Conservation (phyloP, 2,113 vertebrate genomes). For the Saimiri boliviensis region DNA sequence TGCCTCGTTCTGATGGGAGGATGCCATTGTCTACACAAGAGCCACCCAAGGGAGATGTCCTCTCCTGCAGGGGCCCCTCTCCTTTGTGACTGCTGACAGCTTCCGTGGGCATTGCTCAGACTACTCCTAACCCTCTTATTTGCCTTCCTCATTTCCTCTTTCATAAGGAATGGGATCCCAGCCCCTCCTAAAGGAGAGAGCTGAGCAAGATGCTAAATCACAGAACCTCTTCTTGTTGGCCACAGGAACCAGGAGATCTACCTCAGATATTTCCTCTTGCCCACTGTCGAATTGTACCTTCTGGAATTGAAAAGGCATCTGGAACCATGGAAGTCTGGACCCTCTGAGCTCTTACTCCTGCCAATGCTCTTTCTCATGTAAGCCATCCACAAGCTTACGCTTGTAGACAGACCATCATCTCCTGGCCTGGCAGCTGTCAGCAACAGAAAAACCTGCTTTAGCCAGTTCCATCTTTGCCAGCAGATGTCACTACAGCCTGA, state of each 20-base stretch:
- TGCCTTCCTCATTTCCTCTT: not conserved
- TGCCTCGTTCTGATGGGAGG: not conserved
- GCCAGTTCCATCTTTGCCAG: conserved; percentile 58
- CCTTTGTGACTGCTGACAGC: not conserved
- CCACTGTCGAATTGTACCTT: not conserved
- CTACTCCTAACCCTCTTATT: not conserved
- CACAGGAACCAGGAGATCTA: not conserved
- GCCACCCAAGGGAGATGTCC: not conserved
- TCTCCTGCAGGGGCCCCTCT: not conserved
- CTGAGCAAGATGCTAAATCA: not conserved
- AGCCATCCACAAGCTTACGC: not conserved
- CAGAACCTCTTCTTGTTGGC: not conserved
- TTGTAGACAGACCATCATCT: not conserved
- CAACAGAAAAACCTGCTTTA: conserved; percentile 63
- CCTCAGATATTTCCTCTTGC: not conserved
- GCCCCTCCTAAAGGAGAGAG: not conserved
- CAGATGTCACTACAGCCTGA: conserved; percentile 74
- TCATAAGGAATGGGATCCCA: not conserved
- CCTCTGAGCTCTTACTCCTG: not conserved
- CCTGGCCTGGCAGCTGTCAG: not conserved
- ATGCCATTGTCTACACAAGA: not conserved
- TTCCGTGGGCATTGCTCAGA: not conserved
- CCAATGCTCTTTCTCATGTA: not conserved
- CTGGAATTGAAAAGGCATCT: not conserved
- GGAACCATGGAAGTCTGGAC: not conserved